phyloP scores from a whole-genome alignment of 2,797 vertebrate genomes.

The Phrynocephalus guinanensis region DNA sequence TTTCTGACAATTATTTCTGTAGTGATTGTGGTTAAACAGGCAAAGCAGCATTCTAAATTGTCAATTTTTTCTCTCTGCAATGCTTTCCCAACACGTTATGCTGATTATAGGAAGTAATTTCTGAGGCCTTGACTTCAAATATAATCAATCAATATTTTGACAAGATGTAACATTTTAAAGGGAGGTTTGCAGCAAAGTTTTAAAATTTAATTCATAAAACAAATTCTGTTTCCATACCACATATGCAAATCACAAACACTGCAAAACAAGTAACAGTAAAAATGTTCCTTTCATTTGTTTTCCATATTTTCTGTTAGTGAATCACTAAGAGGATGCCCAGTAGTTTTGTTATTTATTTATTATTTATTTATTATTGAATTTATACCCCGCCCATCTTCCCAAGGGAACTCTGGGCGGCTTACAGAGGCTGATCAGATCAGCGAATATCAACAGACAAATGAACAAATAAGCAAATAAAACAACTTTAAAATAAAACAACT shows the following conservation, averaged over 20 bases:
- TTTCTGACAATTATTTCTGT: constrained; percentile 20
- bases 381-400: too few relatives aligned
- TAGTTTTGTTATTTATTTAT: neutral
- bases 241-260: constrained; percentile 20
- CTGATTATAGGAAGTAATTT: constrained; percentile 46
- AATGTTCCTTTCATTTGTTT: constrained; percentile 1
- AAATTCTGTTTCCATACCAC: constrained; percentile 13
- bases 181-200: constrained; percentile 1
- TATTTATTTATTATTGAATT: too few relatives aligned
- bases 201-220: constrained; percentile 22
- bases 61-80: constrained; percentile 25
- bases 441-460: too few relatives aligned
- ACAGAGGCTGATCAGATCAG: too few relatives aligned
- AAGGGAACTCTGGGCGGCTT: too few relatives aligned
- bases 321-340: neutral
- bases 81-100: constrained; percentile 20
- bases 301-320: constrained; percentile 1
- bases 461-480: too few relatives aligned
- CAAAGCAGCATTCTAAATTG: constrained; percentile 39
- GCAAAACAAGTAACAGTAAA: constrained; percentile 16
- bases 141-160: constrained; percentile 17
- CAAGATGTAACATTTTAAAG: constrained; percentile 14
- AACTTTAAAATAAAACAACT: too few relatives aligned
- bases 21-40: constrained; percentile 39
- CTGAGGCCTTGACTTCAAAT: constrained; percentile 37